A percentile compares a stretch with the other conserved stretches of the same genome.
Conservation (phyloP, 2,113 vertebrate genomes). For the Tetrao urogallus region DNA sequence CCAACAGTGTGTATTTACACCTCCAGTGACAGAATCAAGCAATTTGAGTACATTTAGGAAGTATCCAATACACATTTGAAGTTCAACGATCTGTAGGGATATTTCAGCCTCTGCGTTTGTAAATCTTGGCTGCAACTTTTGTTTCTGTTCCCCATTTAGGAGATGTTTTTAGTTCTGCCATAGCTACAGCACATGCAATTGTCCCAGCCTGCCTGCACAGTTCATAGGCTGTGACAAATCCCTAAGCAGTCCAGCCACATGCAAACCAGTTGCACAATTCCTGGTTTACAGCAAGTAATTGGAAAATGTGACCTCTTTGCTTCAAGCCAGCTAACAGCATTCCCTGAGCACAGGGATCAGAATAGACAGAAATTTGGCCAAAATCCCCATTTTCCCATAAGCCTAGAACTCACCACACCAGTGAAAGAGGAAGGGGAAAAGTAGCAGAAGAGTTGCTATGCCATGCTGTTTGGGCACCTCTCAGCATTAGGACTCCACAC, state of each 20-base stretch:
- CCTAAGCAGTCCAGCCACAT: neutral
- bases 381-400: neutral
- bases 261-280: neutral
- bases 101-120: neutral
- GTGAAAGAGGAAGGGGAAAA: neutral
- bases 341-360: neutral
- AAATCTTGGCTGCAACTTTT: neutral
- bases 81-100: accelerated
- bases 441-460: neutral
- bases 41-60: neutral
- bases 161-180: neutral
- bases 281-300: neutral
- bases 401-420: neutral
- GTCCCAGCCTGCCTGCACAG: neutral
- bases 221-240: neutral
- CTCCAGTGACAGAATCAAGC: neutral
- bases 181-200: neutral
- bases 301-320: neutral
- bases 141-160: neutral
- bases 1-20: neutral
- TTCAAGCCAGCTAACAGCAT: neutral
- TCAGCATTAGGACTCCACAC: neutral
- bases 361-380: neutral
- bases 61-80: neutral
- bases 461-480: neutral